These are phyloP conservation scores for Drosophila antonietae DNA, from an alignment of 2,888 invertebrate species.

Conservation along the genomic window DNA sequence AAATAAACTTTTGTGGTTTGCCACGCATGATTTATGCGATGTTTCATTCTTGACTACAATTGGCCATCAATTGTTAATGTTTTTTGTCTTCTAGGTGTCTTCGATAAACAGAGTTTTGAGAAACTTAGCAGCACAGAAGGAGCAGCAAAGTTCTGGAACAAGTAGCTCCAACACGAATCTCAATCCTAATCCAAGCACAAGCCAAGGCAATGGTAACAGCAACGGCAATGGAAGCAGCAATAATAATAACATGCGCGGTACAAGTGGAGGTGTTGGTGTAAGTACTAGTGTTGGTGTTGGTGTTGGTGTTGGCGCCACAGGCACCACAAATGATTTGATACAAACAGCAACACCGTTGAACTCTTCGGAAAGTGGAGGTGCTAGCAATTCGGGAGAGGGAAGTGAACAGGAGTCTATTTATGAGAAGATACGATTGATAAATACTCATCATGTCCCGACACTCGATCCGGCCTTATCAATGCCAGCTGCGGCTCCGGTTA, in stretches of 20 bases:
- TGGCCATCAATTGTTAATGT: not conserved
- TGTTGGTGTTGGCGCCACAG: not conserved
- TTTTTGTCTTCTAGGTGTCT: slow-evolving; percentile 71
- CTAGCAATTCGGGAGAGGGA: slow-evolving; percentile 70
- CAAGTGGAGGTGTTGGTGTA: not conserved
- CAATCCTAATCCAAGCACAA: slow-evolving; percentile 4
- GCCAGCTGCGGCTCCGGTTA: slow-evolving; percentile 41
- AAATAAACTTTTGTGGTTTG: no score
- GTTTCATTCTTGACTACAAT: not conserved
- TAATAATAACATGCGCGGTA: slow-evolving; percentile 10
- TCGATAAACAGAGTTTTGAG: slow-evolving; percentile 97
- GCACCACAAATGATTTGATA: slow-evolving; percentile 46
- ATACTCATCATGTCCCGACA: slow-evolving; percentile 63
- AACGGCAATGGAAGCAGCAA: slow-evolving; percentile 15
- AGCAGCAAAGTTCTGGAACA: slow-evolving; percentile 73
- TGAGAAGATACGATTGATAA: slow-evolving; percentile 82
- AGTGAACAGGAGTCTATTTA: slow-evolving; percentile 78
- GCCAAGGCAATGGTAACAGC: slow-evolving; percentile 34
- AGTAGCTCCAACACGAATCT: slow-evolving; percentile 22
- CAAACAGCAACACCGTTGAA: slow-evolving; percentile 81
- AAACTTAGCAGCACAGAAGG: slow-evolving; percentile 98
- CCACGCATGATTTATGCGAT: not conserved
- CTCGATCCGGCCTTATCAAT: slow-evolving; percentile 36
- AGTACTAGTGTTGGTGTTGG: not conserved
- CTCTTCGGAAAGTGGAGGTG: slow-evolving; percentile 79